These are phyloP conservation scores for Rhynchomys soricoides DNA, from an alignment of 2,113 vertebrate species.

Conservation along the genomic window DNA sequence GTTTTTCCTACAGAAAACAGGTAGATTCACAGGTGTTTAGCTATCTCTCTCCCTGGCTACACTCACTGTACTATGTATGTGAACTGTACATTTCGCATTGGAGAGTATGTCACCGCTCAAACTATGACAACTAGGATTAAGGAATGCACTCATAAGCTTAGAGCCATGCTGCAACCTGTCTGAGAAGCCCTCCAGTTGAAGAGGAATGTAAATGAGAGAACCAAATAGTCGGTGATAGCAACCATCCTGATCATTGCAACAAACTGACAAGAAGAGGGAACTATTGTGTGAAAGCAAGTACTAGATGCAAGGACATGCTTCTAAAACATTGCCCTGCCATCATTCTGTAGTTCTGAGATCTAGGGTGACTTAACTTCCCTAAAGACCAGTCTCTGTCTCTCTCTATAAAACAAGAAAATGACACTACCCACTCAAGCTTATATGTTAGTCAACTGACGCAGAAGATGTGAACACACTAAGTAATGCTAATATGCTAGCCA, in stretches of 20 bases:
- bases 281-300: neutral
- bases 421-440: neutral
- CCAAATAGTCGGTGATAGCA: neutral
- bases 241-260: neutral
- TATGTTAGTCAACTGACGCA: neutral
- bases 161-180: neutral
- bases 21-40: neutral
- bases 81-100: neutral
- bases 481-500: neutral
- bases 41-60: neutral
- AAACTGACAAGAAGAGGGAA: neutral
- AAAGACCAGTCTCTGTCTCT: neutral
- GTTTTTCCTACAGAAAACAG: neutral
- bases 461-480: neutral
- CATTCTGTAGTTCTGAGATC: neutral
- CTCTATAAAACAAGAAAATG: neutral
- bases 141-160: neutral
- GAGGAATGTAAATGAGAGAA: neutral
- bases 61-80: neutral
- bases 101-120: neutral
- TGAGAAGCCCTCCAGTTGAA: neutral
- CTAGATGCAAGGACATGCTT: neutral
- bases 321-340: neutral
- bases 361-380: neutral
- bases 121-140: neutral